These are phyloP conservation scores for Drosophila vallismaia DNA, from an alignment of 2,888 invertebrate species.

Conservation along the genomic window DNA sequence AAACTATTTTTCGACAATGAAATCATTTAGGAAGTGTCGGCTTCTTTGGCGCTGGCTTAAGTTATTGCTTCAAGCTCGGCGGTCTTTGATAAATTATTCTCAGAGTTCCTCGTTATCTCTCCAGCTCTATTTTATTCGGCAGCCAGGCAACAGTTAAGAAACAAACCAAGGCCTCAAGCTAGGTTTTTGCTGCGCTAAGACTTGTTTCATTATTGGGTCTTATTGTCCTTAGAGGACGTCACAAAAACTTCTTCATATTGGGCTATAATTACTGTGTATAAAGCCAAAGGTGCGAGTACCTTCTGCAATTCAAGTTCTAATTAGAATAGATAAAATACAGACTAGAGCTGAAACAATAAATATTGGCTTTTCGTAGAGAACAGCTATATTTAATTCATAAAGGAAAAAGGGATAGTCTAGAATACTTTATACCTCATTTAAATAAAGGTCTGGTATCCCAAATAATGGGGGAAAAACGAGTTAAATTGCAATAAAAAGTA, in stretches of 20 bases:
- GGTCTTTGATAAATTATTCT: conserved; percentile 70
- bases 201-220: conserved; percentile 46
- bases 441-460: neutral
- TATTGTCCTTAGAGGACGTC: neutral
- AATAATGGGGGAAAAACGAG: neutral
- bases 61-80: conserved; percentile 46
- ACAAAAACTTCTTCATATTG: conserved; percentile 47
- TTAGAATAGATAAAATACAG: neutral
- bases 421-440: neutral
- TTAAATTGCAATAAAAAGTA: conserved; percentile 48
- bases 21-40: conserved; percentile 71
- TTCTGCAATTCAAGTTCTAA: neutral
- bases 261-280: conserved; percentile 50
- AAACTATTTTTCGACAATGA: conserved; percentile 67
- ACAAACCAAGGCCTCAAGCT: conserved; percentile 6
- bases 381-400: conserved; percentile 5
- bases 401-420: neutral
- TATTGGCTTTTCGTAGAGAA: neutral
- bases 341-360: neutral
- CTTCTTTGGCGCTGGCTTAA: conserved; percentile 38
- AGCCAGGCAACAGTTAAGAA: conserved; percentile 44
- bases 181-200: conserved; percentile 30
- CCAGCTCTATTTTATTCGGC: conserved; percentile 13
- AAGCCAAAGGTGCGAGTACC: neutral
- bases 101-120: conserved; percentile 26